Percentiles rank a stretch among this genome's conserved stretches.
Evolutionary conservation across 2,113 vertebrate species (phyloP).

Genomic region (Triplophysa siluroides): DNA sequence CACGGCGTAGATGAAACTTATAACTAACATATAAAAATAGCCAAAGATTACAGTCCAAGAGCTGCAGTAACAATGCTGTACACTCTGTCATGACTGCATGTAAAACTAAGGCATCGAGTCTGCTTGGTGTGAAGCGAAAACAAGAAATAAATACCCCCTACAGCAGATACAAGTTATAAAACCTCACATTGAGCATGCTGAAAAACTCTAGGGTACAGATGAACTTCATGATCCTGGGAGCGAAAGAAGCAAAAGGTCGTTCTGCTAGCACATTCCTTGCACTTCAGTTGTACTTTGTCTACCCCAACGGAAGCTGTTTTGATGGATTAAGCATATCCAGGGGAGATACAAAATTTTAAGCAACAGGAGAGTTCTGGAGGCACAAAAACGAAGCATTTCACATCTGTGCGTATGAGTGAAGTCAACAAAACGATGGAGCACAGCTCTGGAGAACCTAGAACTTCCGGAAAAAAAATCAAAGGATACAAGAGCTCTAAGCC

Average conservation of each 20-base stretch:
- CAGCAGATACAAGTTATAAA: not conserved
- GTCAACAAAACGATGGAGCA: conserved; percentile 5
- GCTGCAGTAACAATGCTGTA: conserved; percentile 52
- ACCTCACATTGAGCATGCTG: not conserved
- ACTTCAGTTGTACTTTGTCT: not conserved
- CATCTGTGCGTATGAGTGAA: not conserved
- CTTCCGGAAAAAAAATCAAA: not conserved
- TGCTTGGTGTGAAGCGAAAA: not conserved
- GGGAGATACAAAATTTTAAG: not conserved
- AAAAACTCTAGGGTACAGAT: not conserved
- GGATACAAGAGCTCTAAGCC: not conserved
- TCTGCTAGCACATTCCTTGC: not conserved
- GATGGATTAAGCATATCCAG: conserved; percentile 23
- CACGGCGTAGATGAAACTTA: conserved; percentile 14
- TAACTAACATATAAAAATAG: conserved; percentile 62
- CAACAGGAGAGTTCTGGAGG: not conserved
- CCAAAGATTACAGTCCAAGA: conserved; percentile 55
- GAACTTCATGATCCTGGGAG: not conserved
- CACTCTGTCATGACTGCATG: conserved; percentile 43
- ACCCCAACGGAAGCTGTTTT: not conserved
- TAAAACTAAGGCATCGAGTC: conserved; percentile 17
- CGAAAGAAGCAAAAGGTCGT: not conserved
- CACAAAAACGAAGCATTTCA: not conserved
- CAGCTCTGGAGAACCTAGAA: not conserved
- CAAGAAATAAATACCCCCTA: not conserved